A percentile compares a stretch with the other conserved stretches of the same genome.
phyloP scores from a whole-genome alignment of 2,797 vertebrate genomes.

The Ctenopoma kingsleyae region DNA sequence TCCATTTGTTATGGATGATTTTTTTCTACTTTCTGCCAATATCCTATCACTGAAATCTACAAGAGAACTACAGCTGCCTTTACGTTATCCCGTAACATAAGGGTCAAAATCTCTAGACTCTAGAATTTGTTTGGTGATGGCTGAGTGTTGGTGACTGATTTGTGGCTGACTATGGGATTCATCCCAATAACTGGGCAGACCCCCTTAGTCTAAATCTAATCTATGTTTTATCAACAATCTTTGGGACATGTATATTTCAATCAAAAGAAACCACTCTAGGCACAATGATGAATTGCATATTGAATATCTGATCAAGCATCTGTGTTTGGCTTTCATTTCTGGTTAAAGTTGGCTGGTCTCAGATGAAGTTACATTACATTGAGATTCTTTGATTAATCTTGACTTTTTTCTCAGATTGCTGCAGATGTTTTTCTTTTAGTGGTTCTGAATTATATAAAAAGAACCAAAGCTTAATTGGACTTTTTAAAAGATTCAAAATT shows the following conservation, averaged over 20 bases:
- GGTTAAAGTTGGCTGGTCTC: slow-evolving; percentile 1
- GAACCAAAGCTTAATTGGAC: not conserved
- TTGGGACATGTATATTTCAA: not conserved
- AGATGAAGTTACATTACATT: slow-evolving; percentile 14
- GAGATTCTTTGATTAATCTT: slow-evolving; percentile 5
- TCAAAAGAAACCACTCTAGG: not conserved
- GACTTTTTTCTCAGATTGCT: not conserved
- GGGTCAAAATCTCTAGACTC: too few species aligned
- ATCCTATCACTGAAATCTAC: not conserved
- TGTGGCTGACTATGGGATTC: not conserved
- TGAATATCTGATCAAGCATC: slow-evolving; percentile 13
- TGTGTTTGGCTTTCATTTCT: slow-evolving; percentile 8
- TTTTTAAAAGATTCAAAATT: slow-evolving; percentile 13
- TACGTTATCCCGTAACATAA: not conserved
- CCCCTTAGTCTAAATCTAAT: not conserved
- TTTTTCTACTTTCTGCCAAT: not conserved
- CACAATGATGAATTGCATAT: not conserved
- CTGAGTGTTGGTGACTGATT: not conserved
- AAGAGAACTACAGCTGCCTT: not conserved
- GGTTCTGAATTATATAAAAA: not conserved
- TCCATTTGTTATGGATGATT: not conserved
- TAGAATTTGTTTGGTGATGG: not conserved
- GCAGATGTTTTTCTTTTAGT: not conserved
- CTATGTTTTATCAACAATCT: slow-evolving; percentile 5
- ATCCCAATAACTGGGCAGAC: not conserved